Base-by-base conservation (phyloP, 2,797 vertebrate species). In the Pygocentrus nattereri region DNA sequence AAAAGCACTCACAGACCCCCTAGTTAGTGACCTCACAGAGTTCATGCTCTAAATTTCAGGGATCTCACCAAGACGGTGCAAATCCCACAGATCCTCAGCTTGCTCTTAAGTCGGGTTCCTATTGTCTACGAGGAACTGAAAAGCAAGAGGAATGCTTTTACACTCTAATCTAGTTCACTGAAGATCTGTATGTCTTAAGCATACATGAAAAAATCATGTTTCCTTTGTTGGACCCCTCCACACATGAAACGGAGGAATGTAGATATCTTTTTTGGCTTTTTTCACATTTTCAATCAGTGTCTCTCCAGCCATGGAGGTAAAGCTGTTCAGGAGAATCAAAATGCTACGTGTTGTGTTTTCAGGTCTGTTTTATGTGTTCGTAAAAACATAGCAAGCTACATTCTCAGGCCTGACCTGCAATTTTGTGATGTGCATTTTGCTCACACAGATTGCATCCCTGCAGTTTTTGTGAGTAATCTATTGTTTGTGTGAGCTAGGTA, bases 71-170 rank as follows among this genome's bases (percentile, higher is more conserved):
- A 82, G 80, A 82, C 58, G 27, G 61, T 58, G 61, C 61, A 78
- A 81, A 81, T 81, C 73, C 79, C 54, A 81, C 15, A 76, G 62
- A 76, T 82, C 74, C 79, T 59, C 67, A 71, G 10, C 13, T 58
- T n/a, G n/a, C 58, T 69, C n/a, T 41, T 58, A 18, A 41, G 62
- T 65, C 54, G 59, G 41, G 13, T 6, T 70, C 10, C 41, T 41
- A 5, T 6, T 38, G 71, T 41, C 5, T 69, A 2, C 23, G 50
- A 34, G 31, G 21, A 41, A 16, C 5, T 58, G 34, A 18, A 50
- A 18, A 5, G 19, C 49, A 31, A 11, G 49, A 12, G 23, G 16
- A 27, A 50, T 0, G 1, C 19, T n/a, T 41, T 23, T 38, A 58
- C 23, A 38, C 3, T 0, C 21, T 30, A 23, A 49, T 30, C 47